These are phyloP conservation scores for Alectoris magna DNA, from an alignment of 2,797 vertebrate species.

Conservation along the genomic window DNA sequence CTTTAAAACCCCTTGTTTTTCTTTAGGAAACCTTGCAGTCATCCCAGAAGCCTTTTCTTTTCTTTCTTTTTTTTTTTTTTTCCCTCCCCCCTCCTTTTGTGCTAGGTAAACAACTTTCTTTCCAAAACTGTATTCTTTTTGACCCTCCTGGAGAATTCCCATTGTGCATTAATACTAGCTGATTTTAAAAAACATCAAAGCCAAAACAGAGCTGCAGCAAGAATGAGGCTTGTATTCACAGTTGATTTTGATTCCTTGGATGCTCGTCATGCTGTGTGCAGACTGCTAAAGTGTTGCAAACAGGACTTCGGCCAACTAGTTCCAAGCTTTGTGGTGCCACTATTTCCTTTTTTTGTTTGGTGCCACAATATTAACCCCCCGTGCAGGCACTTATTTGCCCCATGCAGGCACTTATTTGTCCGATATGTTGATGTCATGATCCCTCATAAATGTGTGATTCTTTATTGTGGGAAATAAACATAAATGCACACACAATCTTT, in stretches of 20 bases:
- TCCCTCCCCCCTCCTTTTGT: neutral
- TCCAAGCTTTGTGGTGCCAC: neutral
- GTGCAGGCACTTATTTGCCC: neutral
- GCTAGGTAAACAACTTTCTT: conserved; percentile 2
- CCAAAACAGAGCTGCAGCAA: neutral
- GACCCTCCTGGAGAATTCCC: neutral
- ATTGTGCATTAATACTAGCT: neutral
- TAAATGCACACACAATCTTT: neutral
- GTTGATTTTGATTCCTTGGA: conserved; percentile 6
- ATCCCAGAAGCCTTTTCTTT: neutral
- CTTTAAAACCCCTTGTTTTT: neutral
- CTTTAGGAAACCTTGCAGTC: conserved; percentile 16
- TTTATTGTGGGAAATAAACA: neutral
- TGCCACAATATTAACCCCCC: neutral
- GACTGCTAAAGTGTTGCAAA: conserved; percentile 12
- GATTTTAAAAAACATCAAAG: conserved; percentile 6
- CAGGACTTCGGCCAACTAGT: neutral
- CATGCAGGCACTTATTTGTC: neutral
- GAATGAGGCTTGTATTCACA: neutral
- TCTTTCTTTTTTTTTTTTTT: neutral
- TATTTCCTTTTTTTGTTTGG: neutral
- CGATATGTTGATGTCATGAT: neutral
- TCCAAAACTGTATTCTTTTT: neutral
- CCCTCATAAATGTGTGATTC: neutral
- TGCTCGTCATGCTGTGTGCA: neutral